phyloP scores from a whole-genome alignment of 1,140 invertebrate genomes.

The Papilio helenus region DNA sequence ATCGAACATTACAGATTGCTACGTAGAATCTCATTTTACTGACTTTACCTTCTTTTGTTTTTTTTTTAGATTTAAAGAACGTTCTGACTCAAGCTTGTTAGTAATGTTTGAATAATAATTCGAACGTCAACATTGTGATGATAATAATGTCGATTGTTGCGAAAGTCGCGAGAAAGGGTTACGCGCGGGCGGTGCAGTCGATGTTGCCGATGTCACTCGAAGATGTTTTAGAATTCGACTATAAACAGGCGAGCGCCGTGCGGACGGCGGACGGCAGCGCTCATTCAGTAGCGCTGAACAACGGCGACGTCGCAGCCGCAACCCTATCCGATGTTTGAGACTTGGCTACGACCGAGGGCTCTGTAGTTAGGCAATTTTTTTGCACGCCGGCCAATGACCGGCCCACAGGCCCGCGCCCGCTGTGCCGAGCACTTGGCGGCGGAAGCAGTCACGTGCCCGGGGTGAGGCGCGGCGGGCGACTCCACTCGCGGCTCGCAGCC shows the following conservation, averaged over 20 bases:
- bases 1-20: conserved; percentile 9
- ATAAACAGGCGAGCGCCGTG: conserved; percentile 52
- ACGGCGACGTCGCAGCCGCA: conserved; percentile 48
- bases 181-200: conserved; percentile 48
- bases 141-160: conserved; percentile 34
- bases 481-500: conserved; percentile 64
- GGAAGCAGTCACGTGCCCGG: conserved; percentile 79
- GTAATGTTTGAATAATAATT: conserved; percentile 32
- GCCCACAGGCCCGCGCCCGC: conserved; percentile 69
- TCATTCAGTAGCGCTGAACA: conserved; percentile 55
- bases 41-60: background rate
- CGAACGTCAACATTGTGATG: conserved; percentile 20
- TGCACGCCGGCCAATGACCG: conserved; percentile 75
- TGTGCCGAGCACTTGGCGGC: conserved; percentile 51
- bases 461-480: conserved; percentile 79
- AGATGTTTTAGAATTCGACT: conserved; percentile 44
- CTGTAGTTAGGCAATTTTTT: conserved; percentile 64
- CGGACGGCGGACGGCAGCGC: conserved; percentile 28
- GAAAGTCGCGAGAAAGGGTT: conserved; percentile 14
- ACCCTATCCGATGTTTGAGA: conserved; percentile 54
- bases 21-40: background rate
- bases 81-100: background rate
- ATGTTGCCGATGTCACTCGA: conserved; percentile 47
- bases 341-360: conserved; percentile 61
- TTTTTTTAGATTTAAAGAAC: background rate